These are phyloP conservation scores for Heliconius aoede DNA, from an alignment of 2,888 invertebrate species.

Conservation along the genomic window DNA sequence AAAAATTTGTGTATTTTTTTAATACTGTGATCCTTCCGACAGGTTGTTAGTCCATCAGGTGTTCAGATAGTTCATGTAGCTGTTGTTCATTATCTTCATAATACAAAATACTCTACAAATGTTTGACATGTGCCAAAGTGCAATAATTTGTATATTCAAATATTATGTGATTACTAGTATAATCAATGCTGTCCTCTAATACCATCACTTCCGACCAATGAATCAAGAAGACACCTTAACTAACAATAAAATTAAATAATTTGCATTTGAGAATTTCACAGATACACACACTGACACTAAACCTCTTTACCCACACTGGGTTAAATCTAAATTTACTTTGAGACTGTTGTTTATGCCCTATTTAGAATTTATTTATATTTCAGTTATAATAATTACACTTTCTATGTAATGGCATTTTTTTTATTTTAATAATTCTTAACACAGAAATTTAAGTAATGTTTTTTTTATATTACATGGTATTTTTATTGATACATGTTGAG, in stretches of 20 bases:
- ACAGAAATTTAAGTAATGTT: background rate
- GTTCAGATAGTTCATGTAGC: background rate
- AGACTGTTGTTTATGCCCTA: too few relatives aligned
- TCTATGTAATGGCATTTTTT: background rate
- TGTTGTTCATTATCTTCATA: background rate
- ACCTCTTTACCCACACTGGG: background rate
- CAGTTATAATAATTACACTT: background rate
- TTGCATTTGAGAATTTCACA: background rate
- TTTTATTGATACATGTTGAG: conserved; percentile 8
- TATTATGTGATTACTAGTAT: background rate
- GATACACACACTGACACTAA: background rate
- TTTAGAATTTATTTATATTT: too few relatives aligned
- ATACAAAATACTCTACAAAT: background rate
- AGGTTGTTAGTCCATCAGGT: too few relatives aligned
- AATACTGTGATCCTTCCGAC: too few relatives aligned
- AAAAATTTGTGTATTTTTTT: too few relatives aligned
- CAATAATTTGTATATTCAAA: background rate
- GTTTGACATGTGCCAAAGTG: background rate
- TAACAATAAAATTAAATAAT: background rate
- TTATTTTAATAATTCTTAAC: background rate
- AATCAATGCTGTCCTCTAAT: background rate
- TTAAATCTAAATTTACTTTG: too few relatives aligned
- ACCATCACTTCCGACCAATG: background rate
- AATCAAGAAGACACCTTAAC: background rate
- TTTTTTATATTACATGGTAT: background rate